Conservation (phyloP, 2,797 vertebrate species). For the Chromobotia macracanthus region DNA sequence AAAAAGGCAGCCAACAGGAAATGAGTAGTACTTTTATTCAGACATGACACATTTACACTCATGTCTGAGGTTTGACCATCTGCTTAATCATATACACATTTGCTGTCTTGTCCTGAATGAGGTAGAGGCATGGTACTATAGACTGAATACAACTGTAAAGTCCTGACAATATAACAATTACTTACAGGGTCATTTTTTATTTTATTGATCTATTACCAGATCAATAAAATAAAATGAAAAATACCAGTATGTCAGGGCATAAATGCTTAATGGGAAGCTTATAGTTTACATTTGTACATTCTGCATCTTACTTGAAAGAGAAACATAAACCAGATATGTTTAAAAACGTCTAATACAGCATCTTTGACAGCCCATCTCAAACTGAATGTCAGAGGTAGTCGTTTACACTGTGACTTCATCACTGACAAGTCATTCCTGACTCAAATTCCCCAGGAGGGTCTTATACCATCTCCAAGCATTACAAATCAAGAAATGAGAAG, state of each 20-base stretch:
- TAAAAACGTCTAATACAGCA: neutral
- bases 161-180: no score
- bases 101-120: slow-evolving; percentile 12
- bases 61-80: neutral
- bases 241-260: no score
- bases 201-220: neutral
- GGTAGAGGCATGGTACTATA: neutral
- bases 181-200: no score
- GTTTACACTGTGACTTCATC: slow-evolving; percentile 2
- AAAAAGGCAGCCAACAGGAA: neutral
- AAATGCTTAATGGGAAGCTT: neutral
- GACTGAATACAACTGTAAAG: neutral
- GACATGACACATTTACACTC: slow-evolving; percentile 28
- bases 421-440: neutral
- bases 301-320: neutral
- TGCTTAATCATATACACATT: neutral
- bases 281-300: neutral
- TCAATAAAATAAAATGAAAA: no score
- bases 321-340: neutral
- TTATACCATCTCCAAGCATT: neutral
- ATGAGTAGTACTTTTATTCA: neutral
- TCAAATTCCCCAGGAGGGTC: neutral
- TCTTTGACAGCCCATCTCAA: neutral
- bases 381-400: neutral
- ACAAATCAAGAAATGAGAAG: slow-evolving; percentile 28